phyloP scores from a whole-genome alignment of 1,140 invertebrate genomes.

The Sycophaga agraensis region DNA sequence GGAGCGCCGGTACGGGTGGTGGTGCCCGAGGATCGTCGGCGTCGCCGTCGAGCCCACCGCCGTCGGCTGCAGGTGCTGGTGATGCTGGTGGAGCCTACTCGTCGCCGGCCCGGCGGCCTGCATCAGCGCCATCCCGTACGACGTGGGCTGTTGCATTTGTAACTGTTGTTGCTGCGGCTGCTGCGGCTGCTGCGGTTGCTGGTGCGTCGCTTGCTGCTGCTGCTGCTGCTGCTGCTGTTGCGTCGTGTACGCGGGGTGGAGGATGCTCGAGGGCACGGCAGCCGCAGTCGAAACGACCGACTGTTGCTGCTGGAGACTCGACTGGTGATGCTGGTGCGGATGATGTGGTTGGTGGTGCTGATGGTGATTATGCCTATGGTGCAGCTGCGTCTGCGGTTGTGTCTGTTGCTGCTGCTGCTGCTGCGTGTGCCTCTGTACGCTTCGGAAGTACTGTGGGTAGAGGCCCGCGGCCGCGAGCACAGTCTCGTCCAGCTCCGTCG shows the following conservation, averaged over 20 bases:
- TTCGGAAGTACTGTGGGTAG: conserved; percentile 32
- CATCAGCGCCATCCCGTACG: conserved; percentile 31
- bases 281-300: neutral
- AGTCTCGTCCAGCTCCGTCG: conserved; percentile 14
- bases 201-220: conserved; percentile 37
- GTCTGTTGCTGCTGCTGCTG: conserved; percentile 39
- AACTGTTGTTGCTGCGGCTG: conserved; percentile 32
- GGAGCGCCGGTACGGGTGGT: conserved; percentile 22
- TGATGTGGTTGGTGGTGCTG: conserved; percentile 37
- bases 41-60: conserved; percentile 32
- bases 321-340: conserved; percentile 30
- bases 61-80: conserved; percentile 24
- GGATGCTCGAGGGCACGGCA: conserved; percentile 16
- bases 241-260: conserved; percentile 11
- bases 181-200: conserved; percentile 31
- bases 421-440: conserved; percentile 17
- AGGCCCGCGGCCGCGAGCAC: conserved; percentile 26
- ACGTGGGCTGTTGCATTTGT: conserved; percentile 29
- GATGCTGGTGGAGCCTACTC: conserved; percentile 14
- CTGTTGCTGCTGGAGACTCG: conserved; percentile 35
- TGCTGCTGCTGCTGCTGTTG: conserved; percentile 39
- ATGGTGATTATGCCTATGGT: conserved; percentile 41
- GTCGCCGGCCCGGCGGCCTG: conserved; percentile 32
- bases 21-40: neutral
- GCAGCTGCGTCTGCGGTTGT: conserved; percentile 40